Evolutionary conservation across 2,888 invertebrate species (phyloP).

Genomic region (Melanargia galathea): DNA sequence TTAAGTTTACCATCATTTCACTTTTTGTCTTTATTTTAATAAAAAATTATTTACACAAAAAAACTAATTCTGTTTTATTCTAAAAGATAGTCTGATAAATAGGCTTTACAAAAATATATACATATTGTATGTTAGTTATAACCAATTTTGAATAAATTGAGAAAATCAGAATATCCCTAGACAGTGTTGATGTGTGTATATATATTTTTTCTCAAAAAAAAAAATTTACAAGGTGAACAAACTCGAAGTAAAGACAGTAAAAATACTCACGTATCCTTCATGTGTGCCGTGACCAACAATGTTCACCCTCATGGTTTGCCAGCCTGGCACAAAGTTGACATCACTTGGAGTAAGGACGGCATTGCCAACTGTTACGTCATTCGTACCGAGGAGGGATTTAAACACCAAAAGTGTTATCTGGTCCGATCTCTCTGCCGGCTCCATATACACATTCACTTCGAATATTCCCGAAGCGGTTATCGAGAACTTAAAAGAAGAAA

Average conservation of each 20-base stretch:
- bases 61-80: no score
- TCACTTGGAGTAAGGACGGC: slow-evolving; percentile 23
- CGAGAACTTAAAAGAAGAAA: slow-evolving; percentile 50
- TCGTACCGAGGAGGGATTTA: slow-evolving; percentile 37
- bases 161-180: no score
- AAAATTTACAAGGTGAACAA: no score
- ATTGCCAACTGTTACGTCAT: slow-evolving; percentile 40
- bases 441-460: slow-evolving; percentile 53
- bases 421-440: slow-evolving; percentile 33
- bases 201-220: no score
- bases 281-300: slow-evolving; percentile 40
- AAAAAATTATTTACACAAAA: no score
- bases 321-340: slow-evolving; percentile 44
- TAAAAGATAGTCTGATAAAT: no score
- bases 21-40: no score
- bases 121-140: no score
- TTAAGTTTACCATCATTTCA: no score
- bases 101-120: no score
- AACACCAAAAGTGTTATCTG: slow-evolving; percentile 45
- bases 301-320: slow-evolving; percentile 45
- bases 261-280: slow-evolving; percentile 53
- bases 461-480: slow-evolving; percentile 50
- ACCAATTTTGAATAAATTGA: no score
- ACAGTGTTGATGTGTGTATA: no score
- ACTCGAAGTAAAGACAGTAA: slow-evolving; percentile 1